phyloP scores from a whole-genome alignment of 2,888 invertebrate genomes.

The Eupithecia exiguata region DNA sequence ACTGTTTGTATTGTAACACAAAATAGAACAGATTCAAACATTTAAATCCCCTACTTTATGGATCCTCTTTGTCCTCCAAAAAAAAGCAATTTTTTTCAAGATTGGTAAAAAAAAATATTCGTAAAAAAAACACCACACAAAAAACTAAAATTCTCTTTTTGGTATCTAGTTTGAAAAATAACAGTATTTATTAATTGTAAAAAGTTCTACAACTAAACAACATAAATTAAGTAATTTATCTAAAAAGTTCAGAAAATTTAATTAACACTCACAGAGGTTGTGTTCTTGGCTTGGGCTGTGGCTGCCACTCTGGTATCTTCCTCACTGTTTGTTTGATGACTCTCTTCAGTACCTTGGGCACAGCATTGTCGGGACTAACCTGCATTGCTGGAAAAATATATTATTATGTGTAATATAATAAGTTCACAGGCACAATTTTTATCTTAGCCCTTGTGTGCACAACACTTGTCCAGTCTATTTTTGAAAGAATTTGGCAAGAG shows the following conservation, averaged over 20 bases:
- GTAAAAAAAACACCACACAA: neutral
- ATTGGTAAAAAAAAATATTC: neutral
- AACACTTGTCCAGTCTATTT: too few species aligned
- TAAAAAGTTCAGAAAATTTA: neutral
- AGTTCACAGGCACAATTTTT: too few species aligned
- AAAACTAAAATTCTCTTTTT: neutral
- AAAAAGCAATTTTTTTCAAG: neutral
- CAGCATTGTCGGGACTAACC: slow-evolving; percentile 47
- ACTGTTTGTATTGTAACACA: neutral
- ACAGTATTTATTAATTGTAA: neutral
- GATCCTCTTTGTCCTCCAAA: too few species aligned
- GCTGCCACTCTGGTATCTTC: slow-evolving; percentile 49
- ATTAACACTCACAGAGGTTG: slow-evolving; percentile 51
- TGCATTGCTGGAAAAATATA: slow-evolving; percentile 61
- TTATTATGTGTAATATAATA: neutral
- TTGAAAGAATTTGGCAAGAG: too few species aligned
- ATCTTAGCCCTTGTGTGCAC: too few species aligned
- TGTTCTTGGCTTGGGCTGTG: slow-evolving; percentile 37
- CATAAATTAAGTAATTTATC: neutral
- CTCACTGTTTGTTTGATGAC: slow-evolving; percentile 49
- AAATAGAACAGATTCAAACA: neutral
- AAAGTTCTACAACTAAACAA: too few species aligned
- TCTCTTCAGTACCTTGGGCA: slow-evolving; percentile 47
- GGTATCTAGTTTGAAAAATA: neutral
- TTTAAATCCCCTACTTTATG: neutral